A percentile compares a stretch with the other conserved stretches of the same genome.
These are phyloP conservation scores for Chaetodon auriga DNA, from an alignment of 2,113 vertebrate species.

Conservation along the genomic window DNA sequence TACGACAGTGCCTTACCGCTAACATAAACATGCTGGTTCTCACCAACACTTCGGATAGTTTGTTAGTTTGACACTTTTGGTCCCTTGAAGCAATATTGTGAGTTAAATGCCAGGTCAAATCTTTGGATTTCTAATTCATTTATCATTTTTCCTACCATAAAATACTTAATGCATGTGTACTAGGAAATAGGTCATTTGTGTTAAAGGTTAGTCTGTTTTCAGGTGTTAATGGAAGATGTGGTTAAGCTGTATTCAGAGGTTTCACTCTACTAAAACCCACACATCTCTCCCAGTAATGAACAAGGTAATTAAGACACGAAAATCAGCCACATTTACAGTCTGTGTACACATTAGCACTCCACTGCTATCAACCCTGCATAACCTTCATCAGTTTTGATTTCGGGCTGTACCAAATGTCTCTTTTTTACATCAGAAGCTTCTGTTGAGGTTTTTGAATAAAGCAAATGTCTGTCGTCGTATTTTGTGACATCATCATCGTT, in stretches of 20 bases:
- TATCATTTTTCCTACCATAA: not conserved
- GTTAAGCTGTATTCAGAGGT: not conserved
- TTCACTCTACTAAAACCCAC: not conserved
- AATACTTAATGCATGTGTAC: conserved; percentile 1
- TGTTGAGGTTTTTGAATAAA: no score
- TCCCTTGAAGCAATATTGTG: not conserved
- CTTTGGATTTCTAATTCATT: not conserved
- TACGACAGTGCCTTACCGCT: not conserved
- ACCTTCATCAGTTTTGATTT: not conserved
- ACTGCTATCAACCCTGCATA: not conserved
- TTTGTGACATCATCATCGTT: no score
- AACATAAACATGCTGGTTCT: not conserved
- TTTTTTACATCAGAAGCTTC: no score
- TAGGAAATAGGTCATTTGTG: not conserved
- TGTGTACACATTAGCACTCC: not conserved
- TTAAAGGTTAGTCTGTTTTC: not conserved
- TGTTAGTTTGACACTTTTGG: not conserved
- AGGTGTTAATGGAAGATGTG: not conserved
- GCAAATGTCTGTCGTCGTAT: no score
- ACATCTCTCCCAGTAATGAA: not conserved
- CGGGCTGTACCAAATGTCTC: no score
- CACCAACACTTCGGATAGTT: not conserved
- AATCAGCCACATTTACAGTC: not conserved
- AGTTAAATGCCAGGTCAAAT: not conserved
- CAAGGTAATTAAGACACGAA: not conserved